phyloP scores from a whole-genome alignment of 2,113 vertebrate genomes.

The Noturus placidus region DNA sequence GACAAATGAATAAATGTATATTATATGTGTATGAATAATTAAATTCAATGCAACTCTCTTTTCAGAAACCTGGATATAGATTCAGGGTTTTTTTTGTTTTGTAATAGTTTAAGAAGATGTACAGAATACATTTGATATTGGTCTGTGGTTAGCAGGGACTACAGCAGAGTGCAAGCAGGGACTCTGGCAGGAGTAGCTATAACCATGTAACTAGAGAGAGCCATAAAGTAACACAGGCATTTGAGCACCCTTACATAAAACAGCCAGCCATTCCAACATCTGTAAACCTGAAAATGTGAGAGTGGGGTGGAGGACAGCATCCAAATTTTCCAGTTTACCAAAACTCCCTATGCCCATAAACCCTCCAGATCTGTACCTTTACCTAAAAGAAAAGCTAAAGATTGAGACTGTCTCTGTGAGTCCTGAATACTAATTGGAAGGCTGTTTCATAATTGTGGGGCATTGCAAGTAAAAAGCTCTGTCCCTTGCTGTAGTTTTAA shows the following conservation, averaged over 20 bases:
- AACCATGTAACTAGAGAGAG: background rate
- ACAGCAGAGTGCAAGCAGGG: background rate
- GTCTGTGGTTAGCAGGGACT: background rate
- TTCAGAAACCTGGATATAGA: background rate
- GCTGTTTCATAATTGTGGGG: background rate
- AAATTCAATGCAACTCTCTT: background rate
- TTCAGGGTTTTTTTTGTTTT: background rate
- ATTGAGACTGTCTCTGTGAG: background rate
- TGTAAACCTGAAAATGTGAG: background rate
- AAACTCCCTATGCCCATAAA: background rate
- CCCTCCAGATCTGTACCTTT: background rate
- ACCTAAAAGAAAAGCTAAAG: background rate
- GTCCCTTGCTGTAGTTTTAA: background rate
- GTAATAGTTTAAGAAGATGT: background rate
- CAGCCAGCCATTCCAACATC: background rate
- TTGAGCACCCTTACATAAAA: background rate
- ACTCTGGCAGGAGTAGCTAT: background rate
- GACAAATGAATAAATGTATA: background rate
- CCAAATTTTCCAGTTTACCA: background rate
- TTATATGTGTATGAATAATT: background rate
- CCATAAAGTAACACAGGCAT: background rate
- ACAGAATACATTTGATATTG: background rate
- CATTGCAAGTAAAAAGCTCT: background rate
- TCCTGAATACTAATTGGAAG: background rate
- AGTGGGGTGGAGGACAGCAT: background rate